Evolutionary conservation across 1,140 invertebrate species (phyloP), one percentile per base, ranked within the genome.

Genomic region (Oedothorax gibbosus): DNA sequence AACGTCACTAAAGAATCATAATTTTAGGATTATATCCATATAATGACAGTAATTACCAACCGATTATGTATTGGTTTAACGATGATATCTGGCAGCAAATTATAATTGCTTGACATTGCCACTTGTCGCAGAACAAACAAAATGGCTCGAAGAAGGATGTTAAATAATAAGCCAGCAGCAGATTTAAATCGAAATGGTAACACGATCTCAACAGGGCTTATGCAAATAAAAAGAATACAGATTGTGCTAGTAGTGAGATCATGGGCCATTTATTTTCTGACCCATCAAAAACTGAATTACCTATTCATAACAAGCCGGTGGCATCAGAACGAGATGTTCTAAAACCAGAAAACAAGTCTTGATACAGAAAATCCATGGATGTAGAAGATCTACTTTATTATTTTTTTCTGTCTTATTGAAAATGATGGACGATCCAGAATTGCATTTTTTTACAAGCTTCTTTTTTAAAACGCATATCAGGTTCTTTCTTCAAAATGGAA

Each of bases 241-340:
- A 11, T 50, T 15, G 20, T 35, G 11, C 21, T 50, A 12, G 20
- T 5, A 9, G 8, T 15, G n/a, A n/a, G 35, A 35, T 35, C 12
- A 15, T 12, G 6, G 10, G 20, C 50, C 64, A 79, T 56, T 68
- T 79, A 79, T 79, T 79, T 79, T 68, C 51, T 8, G 50, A 18
- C 10, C 20, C 35, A 64, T 50, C 50, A 18, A n/a, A 79, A 79
- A 79, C 56, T 66, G 64, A 79, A 79, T 77, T 77, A 77, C 49
- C 15, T 60, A 77, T 79, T 79, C 77, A 79, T 68, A 79, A 79
- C 76, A 49, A 64, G n/a, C 50, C 20, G 56, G 35, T 2, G 35
- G 35, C 35, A 35, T 35, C 35, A 5, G 35, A 35, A 35, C 35
- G 35, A 35, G 35, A 35, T 35, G 35, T 35, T 35, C 35, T 35